phyloP scores from a whole-genome alignment of 2,888 invertebrate species.

The Agrotis puta region DNA sequence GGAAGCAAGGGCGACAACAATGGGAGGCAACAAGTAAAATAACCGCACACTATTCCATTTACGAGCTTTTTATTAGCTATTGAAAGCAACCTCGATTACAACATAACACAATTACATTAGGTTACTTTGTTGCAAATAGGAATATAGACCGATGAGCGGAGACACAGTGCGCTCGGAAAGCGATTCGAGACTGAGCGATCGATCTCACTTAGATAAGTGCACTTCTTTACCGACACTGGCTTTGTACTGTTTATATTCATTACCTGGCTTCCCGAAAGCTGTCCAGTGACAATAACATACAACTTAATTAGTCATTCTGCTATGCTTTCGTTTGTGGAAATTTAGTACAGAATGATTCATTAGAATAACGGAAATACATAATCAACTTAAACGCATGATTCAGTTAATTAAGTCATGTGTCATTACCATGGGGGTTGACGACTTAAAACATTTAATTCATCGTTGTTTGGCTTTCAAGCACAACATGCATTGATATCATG shows the following conservation, averaged over 20 bases:
- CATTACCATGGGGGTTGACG: neutral
- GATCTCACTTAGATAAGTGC: slow-evolving; percentile 68
- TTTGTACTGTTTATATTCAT: slow-evolving; percentile 40
- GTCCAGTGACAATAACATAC: neutral
- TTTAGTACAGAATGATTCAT: slow-evolving; percentile 11
- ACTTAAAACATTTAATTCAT: neutral
- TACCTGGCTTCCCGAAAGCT: slow-evolving; percentile 19
- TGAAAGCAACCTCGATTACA: slow-evolving; percentile 50
- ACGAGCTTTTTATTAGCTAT: slow-evolving; percentile 56
- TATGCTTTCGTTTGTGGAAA: neutral
- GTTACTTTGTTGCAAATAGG: slow-evolving; percentile 63
- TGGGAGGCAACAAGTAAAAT: slow-evolving; percentile 36
- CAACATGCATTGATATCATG: slow-evolving; percentile 5
- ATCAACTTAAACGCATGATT: slow-evolving; percentile 13
- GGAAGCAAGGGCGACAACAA: slow-evolving; percentile 27
- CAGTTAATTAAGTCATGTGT: neutral
- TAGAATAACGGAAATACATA: slow-evolving; percentile 9
- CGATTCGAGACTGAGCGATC: slow-evolving; percentile 69
- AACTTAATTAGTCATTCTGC: neutral
- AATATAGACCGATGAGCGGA: slow-evolving; percentile 72
- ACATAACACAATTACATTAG: slow-evolving; percentile 47
- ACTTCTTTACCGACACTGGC: slow-evolving; percentile 61
- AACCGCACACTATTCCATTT: slow-evolving; percentile 45
- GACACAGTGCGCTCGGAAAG: slow-evolving; percentile 67
- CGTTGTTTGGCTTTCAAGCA: neutral